Percentiles rank a stretch among this genome's conserved stretches.
These are phyloP conservation scores for Panurus biarmicus DNA, from an alignment of 2,113 vertebrate genomes.

Conservation along the genomic window DNA sequence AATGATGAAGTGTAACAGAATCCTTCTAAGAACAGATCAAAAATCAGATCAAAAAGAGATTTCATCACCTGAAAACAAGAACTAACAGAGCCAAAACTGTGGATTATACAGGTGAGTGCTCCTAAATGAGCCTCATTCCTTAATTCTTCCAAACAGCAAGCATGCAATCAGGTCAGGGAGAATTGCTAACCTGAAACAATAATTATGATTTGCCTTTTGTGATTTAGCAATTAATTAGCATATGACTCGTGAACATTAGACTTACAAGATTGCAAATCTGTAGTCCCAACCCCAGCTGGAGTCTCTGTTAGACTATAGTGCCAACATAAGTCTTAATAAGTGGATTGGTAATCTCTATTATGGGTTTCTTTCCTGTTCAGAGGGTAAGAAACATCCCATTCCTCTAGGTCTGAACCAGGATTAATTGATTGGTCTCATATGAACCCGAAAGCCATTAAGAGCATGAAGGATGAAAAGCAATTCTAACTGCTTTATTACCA, in stretches of 20 bases:
- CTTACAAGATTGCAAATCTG: conserved; percentile 17
- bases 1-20: background rate
- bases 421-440: conserved; percentile 79
- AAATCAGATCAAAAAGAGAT: background rate
- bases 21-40: background rate
- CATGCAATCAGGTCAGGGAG: conserved; percentile 20
- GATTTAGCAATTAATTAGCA: conserved; percentile 52
- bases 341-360: conserved; percentile 43
- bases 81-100: background rate
- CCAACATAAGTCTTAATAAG: conserved; percentile 50
- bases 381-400: conserved; percentile 59
- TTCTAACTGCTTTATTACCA: conserved; percentile 78
- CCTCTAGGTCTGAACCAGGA: conserved; percentile 66
- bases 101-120: background rate
- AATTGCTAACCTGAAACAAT: conserved; percentile 44
- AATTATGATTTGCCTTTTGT: conserved; percentile 47
- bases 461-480: conserved; percentile 74
- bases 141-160: conserved; percentile 41
- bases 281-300: conserved; percentile 30
- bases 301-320: background rate
- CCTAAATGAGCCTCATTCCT: conserved; percentile 1
- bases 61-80: background rate
- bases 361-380: conserved; percentile 49
- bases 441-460: conserved; percentile 75
- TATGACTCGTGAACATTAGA: conserved; percentile 15